Conservation (phyloP, 2,888 invertebrate species). For the Scrobipalpa atriplicella region DNA sequence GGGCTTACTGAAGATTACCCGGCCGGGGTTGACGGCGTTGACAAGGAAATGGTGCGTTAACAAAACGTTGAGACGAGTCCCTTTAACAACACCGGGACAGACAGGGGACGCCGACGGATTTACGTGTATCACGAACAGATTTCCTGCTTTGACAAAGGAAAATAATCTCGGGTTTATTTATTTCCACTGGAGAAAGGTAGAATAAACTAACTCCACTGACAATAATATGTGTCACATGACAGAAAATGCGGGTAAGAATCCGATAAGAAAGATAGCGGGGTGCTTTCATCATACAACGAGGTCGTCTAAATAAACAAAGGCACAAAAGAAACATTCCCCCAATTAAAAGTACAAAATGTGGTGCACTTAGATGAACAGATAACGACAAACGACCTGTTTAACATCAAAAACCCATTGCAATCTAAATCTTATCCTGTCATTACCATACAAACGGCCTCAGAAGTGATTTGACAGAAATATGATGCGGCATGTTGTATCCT, state of each 20-base stretch:
- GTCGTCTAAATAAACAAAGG: slow-evolving; percentile 40
- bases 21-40: slow-evolving; percentile 68
- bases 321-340: slow-evolving; percentile 28
- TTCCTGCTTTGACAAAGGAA: slow-evolving; percentile 75
- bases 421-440: slow-evolving; percentile 39
- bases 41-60: slow-evolving; percentile 76
- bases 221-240: slow-evolving; percentile 50
- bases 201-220: slow-evolving; percentile 45
- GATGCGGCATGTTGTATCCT: slow-evolving; percentile 33
- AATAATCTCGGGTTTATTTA: slow-evolving; percentile 66
- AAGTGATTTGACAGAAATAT: slow-evolving; percentile 32
- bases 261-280: slow-evolving; percentile 33
- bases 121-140: slow-evolving; percentile 78
- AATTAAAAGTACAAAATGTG: slow-evolving; percentile 21
- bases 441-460: slow-evolving; percentile 35
- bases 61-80: slow-evolving; percentile 75
- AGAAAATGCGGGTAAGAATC: slow-evolving; percentile 45
- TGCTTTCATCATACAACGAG: slow-evolving; percentile 36
- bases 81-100: slow-evolving; percentile 72
- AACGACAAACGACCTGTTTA: slow-evolving; percentile 41
- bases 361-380: slow-evolving; percentile 14
- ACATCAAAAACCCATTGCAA: slow-evolving; percentile 40
- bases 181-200: slow-evolving; percentile 55
- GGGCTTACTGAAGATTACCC: slow-evolving; percentile 69
- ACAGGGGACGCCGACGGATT: slow-evolving; percentile 78